These are phyloP conservation scores for Philopedon plagiatum DNA, from an alignment of 2,888 invertebrate species.

Conservation along the genomic window DNA sequence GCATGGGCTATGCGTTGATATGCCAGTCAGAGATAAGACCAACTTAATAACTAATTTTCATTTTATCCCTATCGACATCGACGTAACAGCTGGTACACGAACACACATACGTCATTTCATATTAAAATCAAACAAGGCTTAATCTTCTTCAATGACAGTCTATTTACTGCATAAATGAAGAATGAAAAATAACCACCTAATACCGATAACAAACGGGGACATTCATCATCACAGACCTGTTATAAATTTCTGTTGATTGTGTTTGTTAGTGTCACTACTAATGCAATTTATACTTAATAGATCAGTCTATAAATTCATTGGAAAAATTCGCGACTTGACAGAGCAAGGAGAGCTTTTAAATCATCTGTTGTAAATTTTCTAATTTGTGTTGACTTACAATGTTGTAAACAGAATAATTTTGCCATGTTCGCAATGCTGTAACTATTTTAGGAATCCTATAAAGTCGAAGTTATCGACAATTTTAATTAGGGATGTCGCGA, in stretches of 20 bases:
- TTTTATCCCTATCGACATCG: no score
- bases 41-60: no score
- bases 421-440: no score
- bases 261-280: constrained; percentile 33
- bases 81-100: no score
- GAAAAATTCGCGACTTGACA: constrained; percentile 22
- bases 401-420: constrained; percentile 1
- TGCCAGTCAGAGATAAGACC: no score
- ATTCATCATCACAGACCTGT: constrained; percentile 30
- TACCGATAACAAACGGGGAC: constrained; percentile 28
- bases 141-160: not conserved
- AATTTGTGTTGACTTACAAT: constrained; percentile 14
- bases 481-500: no score
- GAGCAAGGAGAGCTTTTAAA: constrained; percentile 32
- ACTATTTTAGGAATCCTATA: no score
- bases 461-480: no score
- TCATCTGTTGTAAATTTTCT: constrained; percentile 14
- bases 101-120: not conserved
- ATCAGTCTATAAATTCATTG: constrained; percentile 35
- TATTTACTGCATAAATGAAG: constrained; percentile 6
- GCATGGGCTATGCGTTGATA: no score
- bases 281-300: constrained; percentile 38
- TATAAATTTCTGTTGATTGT: constrained; percentile 38
- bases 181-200: constrained; percentile 32
- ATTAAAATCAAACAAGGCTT: constrained; percentile 10